phyloP scores from a whole-genome alignment of 2,797 vertebrate species.

The Pteropus rufus region DNA sequence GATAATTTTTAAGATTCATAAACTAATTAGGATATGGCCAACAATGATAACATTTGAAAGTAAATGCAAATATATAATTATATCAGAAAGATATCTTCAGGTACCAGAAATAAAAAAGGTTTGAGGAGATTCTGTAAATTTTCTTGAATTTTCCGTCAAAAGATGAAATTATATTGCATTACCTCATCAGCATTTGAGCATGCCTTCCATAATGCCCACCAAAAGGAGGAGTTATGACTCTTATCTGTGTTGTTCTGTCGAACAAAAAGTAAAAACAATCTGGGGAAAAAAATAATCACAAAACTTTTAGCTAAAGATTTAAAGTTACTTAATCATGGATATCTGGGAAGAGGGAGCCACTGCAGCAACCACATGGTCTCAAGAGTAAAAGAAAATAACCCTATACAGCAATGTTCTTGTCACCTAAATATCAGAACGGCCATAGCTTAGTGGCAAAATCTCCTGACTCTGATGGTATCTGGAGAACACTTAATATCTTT shows the following conservation, averaged over 20 bases:
- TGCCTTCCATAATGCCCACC: fast-evolving
- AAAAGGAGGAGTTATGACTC: neutral
- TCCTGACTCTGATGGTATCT: neutral
- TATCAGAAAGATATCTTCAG: neutral
- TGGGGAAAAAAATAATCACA: neutral
- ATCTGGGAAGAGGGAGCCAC: neutral
- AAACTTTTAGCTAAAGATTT: neutral
- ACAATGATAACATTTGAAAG: neutral
- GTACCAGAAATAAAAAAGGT: neutral
- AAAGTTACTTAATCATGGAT: neutral
- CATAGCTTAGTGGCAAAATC: neutral
- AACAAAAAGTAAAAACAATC: neutral
- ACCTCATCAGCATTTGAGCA: neutral
- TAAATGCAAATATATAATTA: neutral
- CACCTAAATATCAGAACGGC: neutral
- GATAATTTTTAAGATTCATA: neutral
- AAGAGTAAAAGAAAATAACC: neutral
- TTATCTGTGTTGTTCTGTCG: neutral
- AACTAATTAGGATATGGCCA: neutral
- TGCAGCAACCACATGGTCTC: neutral
- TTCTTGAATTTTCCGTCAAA: neutral
- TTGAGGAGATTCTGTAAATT: neutral
- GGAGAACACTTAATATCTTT: neutral
- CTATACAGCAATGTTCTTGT: neutral
- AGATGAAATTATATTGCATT: neutral